These are phyloP conservation scores for Cathartes aura DNA, from an alignment of 2,113 vertebrate genomes.

Conservation along the genomic window DNA sequence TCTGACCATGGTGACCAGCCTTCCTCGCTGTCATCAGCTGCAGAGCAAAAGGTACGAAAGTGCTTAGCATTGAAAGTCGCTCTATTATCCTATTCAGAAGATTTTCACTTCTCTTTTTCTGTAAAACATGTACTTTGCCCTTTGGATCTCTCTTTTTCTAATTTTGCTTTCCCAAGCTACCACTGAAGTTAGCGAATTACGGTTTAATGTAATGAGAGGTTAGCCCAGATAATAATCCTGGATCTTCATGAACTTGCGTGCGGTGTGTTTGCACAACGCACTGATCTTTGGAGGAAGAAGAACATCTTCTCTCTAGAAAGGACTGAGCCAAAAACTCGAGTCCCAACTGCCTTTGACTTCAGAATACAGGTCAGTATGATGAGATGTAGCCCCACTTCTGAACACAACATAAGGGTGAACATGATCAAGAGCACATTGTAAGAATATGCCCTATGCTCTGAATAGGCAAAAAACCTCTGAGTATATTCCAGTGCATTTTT, in stretches of 20 bases:
- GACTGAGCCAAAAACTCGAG: not conserved
- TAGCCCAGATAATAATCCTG: not conserved
- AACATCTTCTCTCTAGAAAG: not conserved
- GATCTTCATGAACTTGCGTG: not conserved
- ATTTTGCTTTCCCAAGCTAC: not conserved
- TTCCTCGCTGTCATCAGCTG: constrained; percentile 85
- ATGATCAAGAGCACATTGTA: not conserved
- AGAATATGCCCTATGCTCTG: not conserved
- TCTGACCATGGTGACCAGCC: constrained; percentile 99
- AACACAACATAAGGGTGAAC: not conserved
- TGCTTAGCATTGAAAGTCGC: not conserved
- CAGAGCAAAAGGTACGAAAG: not conserved
- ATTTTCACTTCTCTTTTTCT: not conserved
- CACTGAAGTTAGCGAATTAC: not conserved
- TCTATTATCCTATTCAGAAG: not conserved
- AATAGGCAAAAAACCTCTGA: not conserved
- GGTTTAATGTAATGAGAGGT: not conserved
- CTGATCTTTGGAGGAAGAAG: not conserved
- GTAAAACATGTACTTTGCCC: not conserved
- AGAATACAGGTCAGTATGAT: not conserved
- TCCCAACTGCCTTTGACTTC: not conserved
- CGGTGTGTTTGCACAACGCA: not conserved
- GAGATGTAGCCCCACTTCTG: not conserved
- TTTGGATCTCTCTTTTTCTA: not conserved
- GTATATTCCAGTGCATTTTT: not conserved